Evolutionary conservation across 2,888 invertebrate species (phyloP).

Genomic region (Poecilus cupreus): DNA sequence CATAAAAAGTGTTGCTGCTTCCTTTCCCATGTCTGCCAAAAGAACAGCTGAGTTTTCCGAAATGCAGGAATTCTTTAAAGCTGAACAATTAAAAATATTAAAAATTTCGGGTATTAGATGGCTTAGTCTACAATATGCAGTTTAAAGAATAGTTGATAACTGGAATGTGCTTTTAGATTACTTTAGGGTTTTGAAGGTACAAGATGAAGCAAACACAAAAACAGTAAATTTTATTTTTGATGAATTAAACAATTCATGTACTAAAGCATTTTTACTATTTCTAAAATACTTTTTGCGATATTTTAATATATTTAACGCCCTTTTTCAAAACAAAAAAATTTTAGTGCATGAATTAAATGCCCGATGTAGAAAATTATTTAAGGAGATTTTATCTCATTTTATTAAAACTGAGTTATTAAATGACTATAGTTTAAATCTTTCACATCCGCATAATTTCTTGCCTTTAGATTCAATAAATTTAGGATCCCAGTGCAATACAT

Average conservation of each 20-base stretch:
- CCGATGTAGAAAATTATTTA: background rate
- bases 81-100: conserved; percentile 55
- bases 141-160: background rate
- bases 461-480: too few relatives aligned
- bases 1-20: background rate
- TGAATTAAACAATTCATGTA: background rate
- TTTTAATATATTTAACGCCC: background rate
- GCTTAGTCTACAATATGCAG: background rate
- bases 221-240: background rate
- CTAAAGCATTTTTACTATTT: background rate
- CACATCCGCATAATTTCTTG: too few relatives aligned
- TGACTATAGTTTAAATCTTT: too few relatives aligned
- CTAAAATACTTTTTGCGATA: background rate
- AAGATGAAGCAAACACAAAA: background rate
- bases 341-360: background rate
- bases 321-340: background rate
- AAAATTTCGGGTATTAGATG: conserved; percentile 54
- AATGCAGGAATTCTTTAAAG: conserved; percentile 50
- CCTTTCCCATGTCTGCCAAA: background rate
- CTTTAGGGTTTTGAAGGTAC: background rate
- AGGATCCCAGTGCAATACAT: too few relatives aligned
- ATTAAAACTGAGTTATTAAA: too few relatives aligned
- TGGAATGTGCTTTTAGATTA: background rate
- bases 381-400: background rate
- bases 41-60: conserved; percentile 31